These are phyloP conservation scores for Cephus sareptanus DNA, from an alignment of 2,888 invertebrate species.

Conservation along the genomic window DNA sequence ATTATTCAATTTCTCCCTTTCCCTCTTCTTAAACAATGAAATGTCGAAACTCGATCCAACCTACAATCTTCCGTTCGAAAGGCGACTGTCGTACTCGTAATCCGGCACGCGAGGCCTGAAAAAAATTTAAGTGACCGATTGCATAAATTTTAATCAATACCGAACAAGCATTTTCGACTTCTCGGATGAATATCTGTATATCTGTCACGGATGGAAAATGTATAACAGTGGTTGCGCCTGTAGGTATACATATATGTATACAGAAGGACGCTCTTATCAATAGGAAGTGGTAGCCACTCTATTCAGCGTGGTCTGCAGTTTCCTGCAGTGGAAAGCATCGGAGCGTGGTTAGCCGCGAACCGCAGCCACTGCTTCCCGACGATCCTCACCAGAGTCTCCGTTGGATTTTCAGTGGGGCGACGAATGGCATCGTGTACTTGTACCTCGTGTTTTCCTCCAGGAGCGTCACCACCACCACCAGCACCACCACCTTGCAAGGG, in stretches of 20 bases:
- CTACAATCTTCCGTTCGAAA: neutral
- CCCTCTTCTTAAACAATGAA: neutral
- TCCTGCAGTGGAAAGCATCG: constrained; percentile 62
- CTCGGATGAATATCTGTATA: neutral
- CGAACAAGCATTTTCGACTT: neutral
- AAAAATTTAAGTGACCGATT: neutral
- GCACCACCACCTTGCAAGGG: neutral
- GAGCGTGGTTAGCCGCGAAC: constrained; percentile 63
- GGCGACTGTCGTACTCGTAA: neutral
- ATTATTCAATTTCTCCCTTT: neutral
- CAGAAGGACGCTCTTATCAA: neutral
- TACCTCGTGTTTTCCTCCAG: neutral
- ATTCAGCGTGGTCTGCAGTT: constrained; percentile 23
- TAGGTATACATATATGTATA: neutral
- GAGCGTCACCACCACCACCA: neutral
- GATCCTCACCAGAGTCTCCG: constrained; percentile 22
- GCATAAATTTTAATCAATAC: neutral
- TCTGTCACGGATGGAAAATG: neutral
- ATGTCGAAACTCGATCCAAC: neutral
- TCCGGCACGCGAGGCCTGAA: neutral
- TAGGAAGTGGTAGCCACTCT: constrained; percentile 7
- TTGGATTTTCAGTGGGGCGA: neutral
- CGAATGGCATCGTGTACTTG: constrained; percentile 14
- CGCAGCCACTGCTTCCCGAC: constrained; percentile 57
- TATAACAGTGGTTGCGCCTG: neutral